phyloP scores from a whole-genome alignment of 2,113 vertebrate species.

The Tretioscincus oriximinensis region DNA sequence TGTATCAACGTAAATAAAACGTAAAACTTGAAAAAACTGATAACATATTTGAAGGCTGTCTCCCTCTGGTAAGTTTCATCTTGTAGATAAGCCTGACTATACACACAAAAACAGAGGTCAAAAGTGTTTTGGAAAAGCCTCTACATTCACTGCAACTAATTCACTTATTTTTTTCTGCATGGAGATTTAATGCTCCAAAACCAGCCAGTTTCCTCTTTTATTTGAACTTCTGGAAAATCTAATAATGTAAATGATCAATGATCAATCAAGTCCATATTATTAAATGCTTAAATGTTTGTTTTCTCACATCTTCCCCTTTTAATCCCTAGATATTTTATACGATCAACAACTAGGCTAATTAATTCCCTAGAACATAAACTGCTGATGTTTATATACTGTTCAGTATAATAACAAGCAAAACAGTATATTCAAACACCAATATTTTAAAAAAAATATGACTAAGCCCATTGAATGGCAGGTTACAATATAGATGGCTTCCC shows the following conservation, averaged over 20 bases:
- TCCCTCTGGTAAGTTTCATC: too few species aligned
- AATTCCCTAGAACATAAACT: conserved; percentile 58
- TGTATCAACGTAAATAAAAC: too few species aligned
- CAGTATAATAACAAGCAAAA: conserved; percentile 9
- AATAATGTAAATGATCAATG: not conserved
- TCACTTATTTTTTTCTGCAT: too few species aligned
- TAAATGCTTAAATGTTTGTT: conserved; percentile 60
- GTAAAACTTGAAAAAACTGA: too few species aligned
- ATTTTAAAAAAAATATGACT: not conserved
- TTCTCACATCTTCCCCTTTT: conserved; percentile 56
- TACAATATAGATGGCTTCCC: not conserved
- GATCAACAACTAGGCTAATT: conserved; percentile 67
- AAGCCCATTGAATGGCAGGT: not conserved
- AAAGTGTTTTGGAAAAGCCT: too few species aligned
- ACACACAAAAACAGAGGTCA: too few species aligned
- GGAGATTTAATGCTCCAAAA: too few species aligned
- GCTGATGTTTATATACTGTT: conserved; percentile 4
- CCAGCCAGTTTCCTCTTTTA: too few species aligned
- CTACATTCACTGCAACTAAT: too few species aligned
- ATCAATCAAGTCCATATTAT: conserved; percentile 35
- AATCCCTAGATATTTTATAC: conserved; percentile 52
- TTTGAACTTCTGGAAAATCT: too few species aligned
- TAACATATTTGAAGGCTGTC: too few species aligned
- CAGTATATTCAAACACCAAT: not conserved
- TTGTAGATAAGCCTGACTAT: too few species aligned